Evolutionary conservation across 2,113 vertebrate species (phyloP), one percentile per base, ranked within the genome.

Genomic region (Atrichornis clamosus): DNA sequence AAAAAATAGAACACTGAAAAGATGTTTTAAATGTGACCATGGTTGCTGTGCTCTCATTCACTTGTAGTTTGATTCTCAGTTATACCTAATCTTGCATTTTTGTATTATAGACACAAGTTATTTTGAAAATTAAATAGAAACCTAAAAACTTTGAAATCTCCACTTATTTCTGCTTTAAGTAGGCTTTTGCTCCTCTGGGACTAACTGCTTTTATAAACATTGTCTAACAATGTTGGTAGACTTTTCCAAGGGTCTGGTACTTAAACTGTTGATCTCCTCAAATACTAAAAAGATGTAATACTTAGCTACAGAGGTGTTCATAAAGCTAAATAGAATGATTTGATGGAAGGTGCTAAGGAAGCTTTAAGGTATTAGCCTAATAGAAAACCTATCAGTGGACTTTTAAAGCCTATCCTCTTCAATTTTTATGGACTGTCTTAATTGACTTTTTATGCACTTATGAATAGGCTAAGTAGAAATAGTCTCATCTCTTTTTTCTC

Each of bases 361-460:
- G 79, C 82, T 91, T 96, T 93, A 90, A 95, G 90, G 79, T 91
- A 91, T 95, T 91, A 95, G 76, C 76, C 80, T 95, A 94, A 95
- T 95, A 95, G 92, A 95, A 95, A 94, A 92, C 84, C 68, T 96
- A 87, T 87, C 80, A 75, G 69, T 91, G 75, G 42, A 93, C 82
- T 96, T 96, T 67, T 93, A 96, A 93, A 96, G 75, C 63, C 67
- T 85, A 80, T 80, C 75, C 75, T 88, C 87, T 96, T 93, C 82
- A 91, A 52, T 91, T 97, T 96, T 96, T 96, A 97, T 94, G 90
- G 79, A 96, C 84, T 94, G 18, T 88, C 92, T 94, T 96, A 95
- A 96, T 87, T 96, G 90, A 93, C 87, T 96, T 96, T 93, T 97
- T 94, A 95, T 93, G 87, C 47, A 65, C 76, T 93, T 96, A 82